A percentile compares a stretch with the other conserved stretches of the same genome.
Evolutionary conservation across 2,888 invertebrate species (phyloP).

Genomic region (Sminthurinus aureus): DNA sequence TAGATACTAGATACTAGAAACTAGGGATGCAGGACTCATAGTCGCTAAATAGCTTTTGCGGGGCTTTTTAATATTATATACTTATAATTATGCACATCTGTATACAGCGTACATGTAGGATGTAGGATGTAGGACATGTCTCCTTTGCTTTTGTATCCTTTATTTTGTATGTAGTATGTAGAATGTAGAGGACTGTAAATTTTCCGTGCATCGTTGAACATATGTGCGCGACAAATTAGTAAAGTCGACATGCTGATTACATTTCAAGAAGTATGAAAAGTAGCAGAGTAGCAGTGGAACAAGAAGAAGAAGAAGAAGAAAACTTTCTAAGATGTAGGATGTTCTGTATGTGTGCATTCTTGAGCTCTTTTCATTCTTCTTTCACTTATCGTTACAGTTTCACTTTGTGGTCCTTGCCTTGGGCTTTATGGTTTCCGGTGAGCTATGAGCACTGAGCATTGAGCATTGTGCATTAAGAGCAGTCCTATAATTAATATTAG

Average conservation of each 20-base stretch:
- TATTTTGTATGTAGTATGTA: too few relatives aligned
- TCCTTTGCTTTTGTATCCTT: too few relatives aligned
- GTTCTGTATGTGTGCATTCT: not conserved
- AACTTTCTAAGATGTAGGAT: not conserved
- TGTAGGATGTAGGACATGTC: too few relatives aligned
- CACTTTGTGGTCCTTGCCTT: not conserved
- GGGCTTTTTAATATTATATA: too few relatives aligned
- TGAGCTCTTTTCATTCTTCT: not conserved
- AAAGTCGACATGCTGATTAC: not conserved
- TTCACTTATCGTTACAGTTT: not conserved
- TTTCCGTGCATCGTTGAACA: not conserved
- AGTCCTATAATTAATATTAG: conserved; percentile 22
- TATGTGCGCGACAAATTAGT: not conserved
- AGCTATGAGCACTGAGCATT: not conserved
- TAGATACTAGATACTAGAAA: too few relatives aligned
- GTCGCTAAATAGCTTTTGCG: too few relatives aligned
- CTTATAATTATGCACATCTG: too few relatives aligned
- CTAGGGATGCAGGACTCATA: too few relatives aligned
- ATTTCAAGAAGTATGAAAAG: not conserved
- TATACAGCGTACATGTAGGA: too few relatives aligned
- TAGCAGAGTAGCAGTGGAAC: not conserved
- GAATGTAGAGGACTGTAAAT: not conserved
- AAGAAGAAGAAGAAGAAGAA: not conserved
- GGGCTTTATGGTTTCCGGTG: not conserved
- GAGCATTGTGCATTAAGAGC: not conserved